Conservation (phyloP, 2,797 vertebrate species). For the Pipistrellus pygmaeus region DNA sequence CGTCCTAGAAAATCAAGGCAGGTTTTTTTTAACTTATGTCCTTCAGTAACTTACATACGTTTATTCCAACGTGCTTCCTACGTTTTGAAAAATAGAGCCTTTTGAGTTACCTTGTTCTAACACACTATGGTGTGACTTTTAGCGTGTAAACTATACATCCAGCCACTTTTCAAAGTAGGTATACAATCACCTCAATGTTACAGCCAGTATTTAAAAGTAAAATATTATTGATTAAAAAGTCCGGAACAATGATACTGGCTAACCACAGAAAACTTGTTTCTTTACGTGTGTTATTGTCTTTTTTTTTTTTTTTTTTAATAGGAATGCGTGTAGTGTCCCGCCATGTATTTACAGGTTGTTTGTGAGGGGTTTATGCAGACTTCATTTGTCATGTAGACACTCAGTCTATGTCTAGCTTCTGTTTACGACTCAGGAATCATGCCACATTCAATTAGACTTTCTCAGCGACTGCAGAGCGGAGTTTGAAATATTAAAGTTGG, state of each 20-base stretch:
- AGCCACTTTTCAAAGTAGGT: neutral
- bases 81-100: neutral
- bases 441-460: neutral
- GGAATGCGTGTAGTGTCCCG: neutral
- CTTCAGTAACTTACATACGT: neutral
- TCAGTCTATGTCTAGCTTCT: constrained; percentile 8
- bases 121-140: neutral
- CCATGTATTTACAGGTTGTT: neutral
- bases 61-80: neutral
- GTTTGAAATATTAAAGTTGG: constrained; percentile 27
- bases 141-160: neutral
- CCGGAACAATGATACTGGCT: neutral
- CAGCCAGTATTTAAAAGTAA: constrained; percentile 1
- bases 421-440: constrained; percentile 22
- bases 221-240: neutral
- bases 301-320: neutral
- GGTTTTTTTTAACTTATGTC: neutral
- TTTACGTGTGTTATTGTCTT: neutral
- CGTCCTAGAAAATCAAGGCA: neutral
- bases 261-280: neutral
- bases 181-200: neutral
- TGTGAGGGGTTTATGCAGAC: neutral
- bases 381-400: neutral
- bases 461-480: neutral
- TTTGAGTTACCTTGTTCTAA: neutral